phyloP scores from a whole-genome alignment of 1,140 invertebrate genomes.

The Eupristina koningsbergeri region DNA sequence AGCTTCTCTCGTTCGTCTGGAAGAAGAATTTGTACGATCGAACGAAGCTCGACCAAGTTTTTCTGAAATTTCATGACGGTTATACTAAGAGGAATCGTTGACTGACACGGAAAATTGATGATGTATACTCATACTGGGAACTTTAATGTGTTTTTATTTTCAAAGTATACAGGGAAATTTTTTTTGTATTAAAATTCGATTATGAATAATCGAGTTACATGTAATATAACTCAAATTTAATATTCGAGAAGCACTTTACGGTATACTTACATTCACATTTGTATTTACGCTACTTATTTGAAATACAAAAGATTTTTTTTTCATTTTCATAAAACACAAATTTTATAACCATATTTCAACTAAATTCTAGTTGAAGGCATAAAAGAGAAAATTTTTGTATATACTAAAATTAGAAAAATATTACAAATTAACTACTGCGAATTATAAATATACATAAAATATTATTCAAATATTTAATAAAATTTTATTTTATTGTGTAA shows the following conservation, averaged over 20 bases:
- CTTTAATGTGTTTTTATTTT: background rate
- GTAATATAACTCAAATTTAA: no score
- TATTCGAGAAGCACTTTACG: background rate
- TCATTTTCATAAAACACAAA: background rate
- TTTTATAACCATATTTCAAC: no score
- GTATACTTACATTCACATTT: background rate
- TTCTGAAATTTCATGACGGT: background rate
- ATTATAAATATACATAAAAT: no score
- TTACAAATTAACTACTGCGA: no score
- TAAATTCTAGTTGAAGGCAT: no score
- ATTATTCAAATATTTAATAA: no score
- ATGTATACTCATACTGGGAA: background rate
- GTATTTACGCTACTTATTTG: no score
- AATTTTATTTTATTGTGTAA: no score
- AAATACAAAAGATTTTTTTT: background rate
- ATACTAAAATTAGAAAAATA: no score
- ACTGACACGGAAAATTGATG: conserved; percentile 1
- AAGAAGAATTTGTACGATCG: background rate
- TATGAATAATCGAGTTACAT: background rate
- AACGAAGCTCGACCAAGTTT: background rate
- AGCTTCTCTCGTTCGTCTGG: background rate
- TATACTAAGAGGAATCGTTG: background rate
- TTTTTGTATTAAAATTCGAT: background rate
- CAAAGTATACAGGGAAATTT: background rate
- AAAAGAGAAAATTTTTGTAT: no score